Evolutionary conservation across 2,797 vertebrate genomes (phyloP), one percentile per base, ranked within the genome.

Genomic region (Mastacembelus armatus): DNA sequence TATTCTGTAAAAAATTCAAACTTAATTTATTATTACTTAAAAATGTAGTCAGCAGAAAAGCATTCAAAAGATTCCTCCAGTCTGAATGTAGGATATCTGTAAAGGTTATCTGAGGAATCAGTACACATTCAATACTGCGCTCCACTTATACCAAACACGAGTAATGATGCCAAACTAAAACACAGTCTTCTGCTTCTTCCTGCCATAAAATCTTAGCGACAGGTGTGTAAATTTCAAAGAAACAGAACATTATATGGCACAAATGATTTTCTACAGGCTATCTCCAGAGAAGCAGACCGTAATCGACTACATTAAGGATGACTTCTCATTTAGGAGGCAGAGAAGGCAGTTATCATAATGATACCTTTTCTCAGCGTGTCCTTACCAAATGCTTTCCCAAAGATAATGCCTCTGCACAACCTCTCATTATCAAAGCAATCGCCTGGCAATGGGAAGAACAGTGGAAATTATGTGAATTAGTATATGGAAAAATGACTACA

Each of bases 351-450:
- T 88, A 82, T 84, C 80, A 79, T 87, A 84, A 89, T 79, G 80
- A 86, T 65, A 85, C 89, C 74, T 87, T 87, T 78, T 81, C 85
- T 84, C 64, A 24, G 62, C 39, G 30, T 69, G 81, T 84, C 80
- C 70, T 69, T 27, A 83, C 71, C 73, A 59, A 87, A 85, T 72
- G 66, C 78, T 77, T 81, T 81, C 66, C 71, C 70, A 78, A 85
- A 81, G 77, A 85, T 81, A 83, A 83, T 87, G 80, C 83, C 47
- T 58, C 67, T 11, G 66, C 71, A 81, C 77, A 87, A 71, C 79
- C 78, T 71, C 75, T 89, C 81, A 89, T 88, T 89, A 87, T 87
- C 85, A 85, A 76, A 88, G 82, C 80, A 81, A 90, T 87, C 69
- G 58, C 51, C 66, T 77, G 63, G 88, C 80, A 84, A 88, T 78